Conservation (phyloP, 2,888 invertebrate species). For the Monopis laevigella region DNA sequence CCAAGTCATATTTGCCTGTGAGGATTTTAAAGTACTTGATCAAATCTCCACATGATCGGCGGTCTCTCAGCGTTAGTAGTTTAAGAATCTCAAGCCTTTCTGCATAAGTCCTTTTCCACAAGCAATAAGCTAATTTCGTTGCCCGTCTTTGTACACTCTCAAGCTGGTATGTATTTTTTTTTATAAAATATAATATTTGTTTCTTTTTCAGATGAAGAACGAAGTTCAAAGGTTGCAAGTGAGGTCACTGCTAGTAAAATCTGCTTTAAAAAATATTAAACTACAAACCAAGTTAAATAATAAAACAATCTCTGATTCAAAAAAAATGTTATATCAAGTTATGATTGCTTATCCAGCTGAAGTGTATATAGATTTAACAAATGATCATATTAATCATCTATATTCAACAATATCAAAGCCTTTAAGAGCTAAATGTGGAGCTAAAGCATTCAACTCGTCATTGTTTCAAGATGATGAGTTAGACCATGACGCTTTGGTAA, state of each 20-base stretch:
- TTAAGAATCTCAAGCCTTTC: no score
- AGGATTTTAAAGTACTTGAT: no score
- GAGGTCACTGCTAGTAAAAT: background rate
- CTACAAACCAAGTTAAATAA: background rate
- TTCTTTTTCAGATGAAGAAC: background rate
- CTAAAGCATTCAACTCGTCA: background rate
- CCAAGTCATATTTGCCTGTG: no score
- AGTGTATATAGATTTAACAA: background rate
- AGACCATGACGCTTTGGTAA: slow-evolving; percentile 3
- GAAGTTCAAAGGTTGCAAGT: background rate
- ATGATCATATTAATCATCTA: background rate
- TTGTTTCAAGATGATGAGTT: background rate
- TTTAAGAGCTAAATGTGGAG: background rate
- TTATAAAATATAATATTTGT: no score
- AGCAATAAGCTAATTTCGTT: no score
- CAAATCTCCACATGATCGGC: no score
- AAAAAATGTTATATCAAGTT: slow-evolving; percentile 1
- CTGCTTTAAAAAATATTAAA: slow-evolving; percentile 2
- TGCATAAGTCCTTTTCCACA: no score
- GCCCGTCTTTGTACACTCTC: no score
- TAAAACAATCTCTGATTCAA: background rate
- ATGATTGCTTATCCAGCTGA: slow-evolving; percentile 5
- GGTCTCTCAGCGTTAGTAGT: no score
- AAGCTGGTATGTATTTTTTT: no score
- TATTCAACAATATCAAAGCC: slow-evolving; percentile 1